phyloP scores from a whole-genome alignment of 2,888 invertebrate species.

The Xestia sexstrigata region DNA sequence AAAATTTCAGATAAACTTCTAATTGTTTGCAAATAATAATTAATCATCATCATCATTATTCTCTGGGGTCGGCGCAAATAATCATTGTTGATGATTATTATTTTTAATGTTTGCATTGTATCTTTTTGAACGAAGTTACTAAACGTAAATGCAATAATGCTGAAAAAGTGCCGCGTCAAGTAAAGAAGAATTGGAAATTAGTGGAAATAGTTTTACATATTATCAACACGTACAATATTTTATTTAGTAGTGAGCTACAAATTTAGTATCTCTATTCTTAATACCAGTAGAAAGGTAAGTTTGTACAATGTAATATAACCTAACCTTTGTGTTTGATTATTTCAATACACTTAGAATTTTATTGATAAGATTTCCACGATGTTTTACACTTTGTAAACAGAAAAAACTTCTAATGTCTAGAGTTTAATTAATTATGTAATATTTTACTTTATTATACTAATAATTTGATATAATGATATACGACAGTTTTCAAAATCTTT shows the following conservation, averaged over 20 bases:
- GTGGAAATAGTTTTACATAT: neutral
- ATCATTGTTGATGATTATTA: too few species aligned
- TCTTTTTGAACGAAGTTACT: neutral
- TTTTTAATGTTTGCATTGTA: neutral
- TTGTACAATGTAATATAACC: conserved; percentile 10
- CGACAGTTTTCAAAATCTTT: neutral
- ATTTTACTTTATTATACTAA: neutral
- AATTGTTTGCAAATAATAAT: neutral
- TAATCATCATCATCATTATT: too few species aligned
- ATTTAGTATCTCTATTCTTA: neutral
- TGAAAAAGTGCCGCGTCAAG: conserved; percentile 57
- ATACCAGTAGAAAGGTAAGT: conserved; percentile 27
- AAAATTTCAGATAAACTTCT: neutral
- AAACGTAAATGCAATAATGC: conserved; percentile 40
- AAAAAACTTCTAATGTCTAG: conserved; percentile 6
- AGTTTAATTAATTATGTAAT: neutral
- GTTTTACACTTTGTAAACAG: conserved; percentile 10
- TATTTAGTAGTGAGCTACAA: neutral
- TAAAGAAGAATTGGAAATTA: neutral
- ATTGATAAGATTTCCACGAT: conserved; percentile 10
- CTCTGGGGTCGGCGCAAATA: too few species aligned
- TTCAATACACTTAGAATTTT: neutral
- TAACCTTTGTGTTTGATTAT: conserved; percentile 27
- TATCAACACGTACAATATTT: neutral
- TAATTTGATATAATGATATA: too few species aligned